These are phyloP conservation scores for Cantharis rustica DNA, from an alignment of 2,888 invertebrate genomes.

Conservation along the genomic window DNA sequence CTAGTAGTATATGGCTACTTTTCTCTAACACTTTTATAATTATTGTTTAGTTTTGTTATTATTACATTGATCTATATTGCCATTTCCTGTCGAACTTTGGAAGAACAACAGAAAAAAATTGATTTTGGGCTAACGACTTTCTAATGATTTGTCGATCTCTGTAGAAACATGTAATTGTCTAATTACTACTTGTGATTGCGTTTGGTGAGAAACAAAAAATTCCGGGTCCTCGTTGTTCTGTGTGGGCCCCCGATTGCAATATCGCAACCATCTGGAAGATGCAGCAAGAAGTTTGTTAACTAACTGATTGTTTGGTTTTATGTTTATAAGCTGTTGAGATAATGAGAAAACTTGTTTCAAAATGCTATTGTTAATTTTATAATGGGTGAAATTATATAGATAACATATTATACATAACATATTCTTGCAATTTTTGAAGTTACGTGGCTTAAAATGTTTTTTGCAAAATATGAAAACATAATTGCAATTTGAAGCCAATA, in stretches of 20 bases:
- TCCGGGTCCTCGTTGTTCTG: too few relatives aligned
- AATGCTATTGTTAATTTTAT: not conserved
- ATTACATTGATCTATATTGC: not conserved
- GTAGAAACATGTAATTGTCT: not conserved
- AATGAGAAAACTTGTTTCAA: not conserved
- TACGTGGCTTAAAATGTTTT: not conserved
- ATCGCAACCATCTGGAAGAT: not conserved
- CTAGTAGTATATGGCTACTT: not conserved
- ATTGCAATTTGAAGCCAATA: not conserved
- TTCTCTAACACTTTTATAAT: not conserved
- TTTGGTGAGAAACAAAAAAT: not conserved
- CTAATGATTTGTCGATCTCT: not conserved
- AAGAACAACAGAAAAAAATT: not conserved
- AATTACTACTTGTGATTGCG: not conserved
- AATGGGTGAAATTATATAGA: not conserved
- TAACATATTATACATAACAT: not conserved
- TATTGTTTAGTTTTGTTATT: not conserved
- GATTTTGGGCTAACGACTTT: not conserved
- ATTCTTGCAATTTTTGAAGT: not conserved
- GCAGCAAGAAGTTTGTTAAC: not conserved
- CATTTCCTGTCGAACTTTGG: not conserved
- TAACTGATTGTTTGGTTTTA: not conserved
- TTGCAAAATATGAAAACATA: not conserved
- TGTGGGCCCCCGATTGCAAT: not conserved
- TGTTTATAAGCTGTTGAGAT: too few relatives aligned